phyloP scores from a whole-genome alignment of 2,888 invertebrate genomes.

The Cheiracanthium punctorium region DNA sequence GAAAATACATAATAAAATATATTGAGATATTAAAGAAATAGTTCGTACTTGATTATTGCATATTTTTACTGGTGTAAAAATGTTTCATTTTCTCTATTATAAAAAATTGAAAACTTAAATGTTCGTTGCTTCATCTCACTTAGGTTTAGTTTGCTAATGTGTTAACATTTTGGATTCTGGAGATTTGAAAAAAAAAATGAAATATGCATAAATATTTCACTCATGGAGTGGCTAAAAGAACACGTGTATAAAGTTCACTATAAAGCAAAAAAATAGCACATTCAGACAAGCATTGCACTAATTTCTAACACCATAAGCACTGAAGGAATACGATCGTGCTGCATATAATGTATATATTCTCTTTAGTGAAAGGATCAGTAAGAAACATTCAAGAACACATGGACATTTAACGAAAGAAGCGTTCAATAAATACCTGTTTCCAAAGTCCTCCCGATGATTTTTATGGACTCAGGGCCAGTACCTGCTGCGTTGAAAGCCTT shows the following conservation, averaged over 20 bases:
- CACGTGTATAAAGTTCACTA: not conserved
- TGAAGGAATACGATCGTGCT: slow-evolving; percentile 58
- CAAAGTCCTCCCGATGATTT: slow-evolving; percentile 92
- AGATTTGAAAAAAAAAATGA: too few species aligned
- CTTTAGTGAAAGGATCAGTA: not conserved
- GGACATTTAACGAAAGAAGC: too few species aligned
- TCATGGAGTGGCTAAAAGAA: too few species aligned
- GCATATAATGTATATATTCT: not conserved
- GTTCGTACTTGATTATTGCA: too few species aligned
- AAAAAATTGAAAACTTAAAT: too few species aligned
- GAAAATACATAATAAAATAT: slow-evolving; percentile 23
- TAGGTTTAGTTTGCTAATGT: too few species aligned
- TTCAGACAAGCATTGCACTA: slow-evolving; percentile 4
- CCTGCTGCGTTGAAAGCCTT: slow-evolving; percentile 97
- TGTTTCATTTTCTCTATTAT: too few species aligned
- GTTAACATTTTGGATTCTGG: not conserved
- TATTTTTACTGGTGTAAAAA: too few species aligned
- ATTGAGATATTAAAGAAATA: too few species aligned
- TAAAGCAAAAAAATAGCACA: not conserved
- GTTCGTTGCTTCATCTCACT: too few species aligned
- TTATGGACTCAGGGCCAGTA: slow-evolving; percentile 91
- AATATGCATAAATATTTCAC: too few species aligned
- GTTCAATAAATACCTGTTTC: slow-evolving; percentile 81
- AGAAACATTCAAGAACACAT: not conserved
- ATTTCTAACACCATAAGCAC: slow-evolving; percentile 45